A percentile compares a stretch with the other conserved stretches of the same genome.
Conservation (phyloP, 92 coral and sea anemone species). For the Porites cylindrica region DNA sequence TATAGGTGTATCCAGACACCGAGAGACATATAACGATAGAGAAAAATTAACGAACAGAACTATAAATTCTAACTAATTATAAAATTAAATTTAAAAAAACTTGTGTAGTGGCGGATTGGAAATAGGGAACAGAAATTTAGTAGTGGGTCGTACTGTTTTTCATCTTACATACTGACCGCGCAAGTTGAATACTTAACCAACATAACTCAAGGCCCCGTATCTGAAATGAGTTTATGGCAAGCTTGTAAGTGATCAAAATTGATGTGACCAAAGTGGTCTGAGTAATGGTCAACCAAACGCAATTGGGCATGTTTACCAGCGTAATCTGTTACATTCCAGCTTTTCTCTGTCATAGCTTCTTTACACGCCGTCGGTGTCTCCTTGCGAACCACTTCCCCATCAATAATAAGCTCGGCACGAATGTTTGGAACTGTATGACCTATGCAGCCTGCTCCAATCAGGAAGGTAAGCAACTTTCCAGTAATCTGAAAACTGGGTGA, state of each 20-base stretch:
- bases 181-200: too few relatives aligned
- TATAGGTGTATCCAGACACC: too few relatives aligned
- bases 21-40: too few relatives aligned
- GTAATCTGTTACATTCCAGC: conserved; percentile 35
- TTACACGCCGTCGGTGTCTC: neutral
- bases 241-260: conserved; percentile 51
- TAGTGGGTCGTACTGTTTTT: too few relatives aligned
- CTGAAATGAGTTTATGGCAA: neutral
- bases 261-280: conserved; percentile 45
- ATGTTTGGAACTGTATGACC: neutral
- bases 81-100: too few relatives aligned
- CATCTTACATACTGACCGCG: too few relatives aligned
- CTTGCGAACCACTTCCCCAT: conserved; percentile 16
- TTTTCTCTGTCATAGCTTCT: conserved; percentile 15
- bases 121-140: too few relatives aligned
- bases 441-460: neutral
- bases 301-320: conserved; percentile 36
- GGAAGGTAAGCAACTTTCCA: neutral
- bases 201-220: too few relatives aligned
- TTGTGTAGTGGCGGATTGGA: too few relatives aligned
- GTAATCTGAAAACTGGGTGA: neutral
- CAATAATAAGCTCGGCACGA: conserved; percentile 28
- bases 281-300: conserved; percentile 30
- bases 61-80: too few relatives aligned
- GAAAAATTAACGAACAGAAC: too few relatives aligned